Base-by-base conservation (phyloP, 2,113 vertebrate genomes). In the Thinocorus orbignyianus region DNA sequence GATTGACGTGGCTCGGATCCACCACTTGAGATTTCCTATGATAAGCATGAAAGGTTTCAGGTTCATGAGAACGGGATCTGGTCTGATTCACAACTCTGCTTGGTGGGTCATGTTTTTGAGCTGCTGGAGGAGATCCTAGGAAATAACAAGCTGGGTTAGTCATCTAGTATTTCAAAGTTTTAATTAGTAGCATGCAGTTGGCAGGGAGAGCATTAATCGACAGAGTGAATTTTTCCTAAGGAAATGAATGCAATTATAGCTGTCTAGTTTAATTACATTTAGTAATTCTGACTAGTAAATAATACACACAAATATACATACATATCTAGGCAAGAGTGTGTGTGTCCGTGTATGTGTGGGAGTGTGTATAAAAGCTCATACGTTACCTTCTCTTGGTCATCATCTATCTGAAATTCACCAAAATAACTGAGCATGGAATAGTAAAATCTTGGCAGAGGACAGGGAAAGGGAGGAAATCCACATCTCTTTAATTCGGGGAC, bases 1-100 rank as follows among this genome's bases (percentile, higher is more conserved):
- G 94, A 85, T 95, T 98, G 94, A 96, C 87, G 94, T 98, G 96
- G 93, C 94, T 98, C 1, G 97, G 97, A 81, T 98, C 98, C 25
- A 97, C 92, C 22, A 98, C 97, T 84, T 98, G 99, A 41, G 98
- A 97, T 93, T 98, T 99, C 57, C 99, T 98, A 87, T 99, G 98
- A 94, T 99, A 98, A 79, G 97, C 55, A 28, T 99, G 98, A 92
- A 98, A 97, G 41, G 98, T 98, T 96, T 99, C 99, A 6, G 99
- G 99, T 96, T 99, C 99, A 2, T 99, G 99, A 82, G 99, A 99
- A 96, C 99, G 99, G 62, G 99, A 99, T 64, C 99, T 98, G 33
- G 98, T 97, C 94, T 99, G 99, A 97, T 98, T 99, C 90, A 98
- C 98, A 62, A 97, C 95, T 42, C 98, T 98, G 71, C 97, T 91